These are phyloP conservation scores for Zophobas morio DNA, from an alignment of 1,140 invertebrate genomes.

Conservation along the genomic window DNA sequence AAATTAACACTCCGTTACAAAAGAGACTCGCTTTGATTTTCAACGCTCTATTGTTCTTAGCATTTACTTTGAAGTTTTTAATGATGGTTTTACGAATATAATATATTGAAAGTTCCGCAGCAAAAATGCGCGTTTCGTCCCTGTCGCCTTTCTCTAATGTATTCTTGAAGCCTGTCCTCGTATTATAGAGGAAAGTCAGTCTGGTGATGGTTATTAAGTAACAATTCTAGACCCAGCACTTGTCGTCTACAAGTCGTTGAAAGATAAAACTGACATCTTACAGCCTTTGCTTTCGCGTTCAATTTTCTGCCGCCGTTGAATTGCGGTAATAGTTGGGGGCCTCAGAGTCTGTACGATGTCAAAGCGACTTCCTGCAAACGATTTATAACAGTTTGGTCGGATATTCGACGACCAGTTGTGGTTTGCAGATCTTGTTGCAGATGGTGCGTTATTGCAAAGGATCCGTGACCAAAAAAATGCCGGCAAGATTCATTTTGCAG, in stretches of 20 bases:
- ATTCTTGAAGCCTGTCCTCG: too few relatives aligned
- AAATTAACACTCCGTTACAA: neutral
- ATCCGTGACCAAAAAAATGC: slow-evolving; percentile 10
- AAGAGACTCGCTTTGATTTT: too few relatives aligned
- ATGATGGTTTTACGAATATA: too few relatives aligned
- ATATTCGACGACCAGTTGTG: slow-evolving; percentile 38
- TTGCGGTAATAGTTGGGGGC: slow-evolving; percentile 22
- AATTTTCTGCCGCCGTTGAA: slow-evolving; percentile 15
- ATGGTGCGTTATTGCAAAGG: slow-evolving; percentile 34
- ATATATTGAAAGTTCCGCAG: too few relatives aligned
- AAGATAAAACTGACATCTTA: slow-evolving; percentile 16
- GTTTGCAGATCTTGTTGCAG: slow-evolving; percentile 41
- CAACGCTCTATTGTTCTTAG: too few relatives aligned
- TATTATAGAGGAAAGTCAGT: neutral
- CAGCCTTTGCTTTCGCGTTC: slow-evolving; percentile 7
- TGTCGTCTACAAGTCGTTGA: neutral
- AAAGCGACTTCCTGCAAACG: slow-evolving; percentile 33
- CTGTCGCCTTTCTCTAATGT: too few relatives aligned
- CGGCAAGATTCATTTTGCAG: neutral
- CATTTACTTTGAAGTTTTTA: too few relatives aligned
- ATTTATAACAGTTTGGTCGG: slow-evolving; percentile 41
- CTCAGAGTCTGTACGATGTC: slow-evolving; percentile 29
- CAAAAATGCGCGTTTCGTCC: too few relatives aligned
- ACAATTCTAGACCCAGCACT: neutral
- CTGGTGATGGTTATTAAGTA: neutral